Evolutionary conservation across 1,140 invertebrate genomes (phyloP).

Genomic region (Adelges cooleyi): DNA sequence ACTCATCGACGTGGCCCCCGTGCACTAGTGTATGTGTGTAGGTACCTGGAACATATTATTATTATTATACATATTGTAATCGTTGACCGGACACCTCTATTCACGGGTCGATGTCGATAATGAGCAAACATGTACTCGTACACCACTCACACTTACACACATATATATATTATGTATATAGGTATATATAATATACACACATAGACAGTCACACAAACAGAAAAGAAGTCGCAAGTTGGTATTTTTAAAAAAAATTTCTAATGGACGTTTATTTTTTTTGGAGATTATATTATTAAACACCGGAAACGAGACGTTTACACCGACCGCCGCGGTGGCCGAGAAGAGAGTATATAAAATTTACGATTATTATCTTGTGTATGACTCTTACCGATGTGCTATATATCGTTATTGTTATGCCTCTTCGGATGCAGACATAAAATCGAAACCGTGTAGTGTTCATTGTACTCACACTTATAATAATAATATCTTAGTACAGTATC

Average conservation of each 20-base stretch:
- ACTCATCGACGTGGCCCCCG: neutral
- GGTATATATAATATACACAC: too few species aligned
- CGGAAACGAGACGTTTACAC: slow-evolving; percentile 25
- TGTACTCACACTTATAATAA: too few species aligned
- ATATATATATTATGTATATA: too few species aligned
- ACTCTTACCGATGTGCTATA: too few species aligned
- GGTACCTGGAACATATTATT: neutral
- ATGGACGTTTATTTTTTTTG: slow-evolving; percentile 14
- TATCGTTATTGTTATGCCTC: too few species aligned
- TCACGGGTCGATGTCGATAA: slow-evolving; percentile 10
- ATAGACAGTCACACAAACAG: too few species aligned
- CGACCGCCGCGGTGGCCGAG: neutral
- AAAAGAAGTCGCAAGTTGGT: slow-evolving; percentile 25
- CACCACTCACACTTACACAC: too few species aligned
- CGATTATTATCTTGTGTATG: slow-evolving; percentile 15
- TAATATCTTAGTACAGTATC: too few species aligned
- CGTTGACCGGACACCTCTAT: slow-evolving; percentile 15
- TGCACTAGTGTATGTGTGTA: neutral
- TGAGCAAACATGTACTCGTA: slow-evolving; percentile 22
- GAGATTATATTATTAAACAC: slow-evolving; percentile 11
- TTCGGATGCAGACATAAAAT: too few species aligned
- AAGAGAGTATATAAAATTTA: slow-evolving; percentile 20
- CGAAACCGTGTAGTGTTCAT: too few species aligned
- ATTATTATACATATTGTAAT: too few species aligned
- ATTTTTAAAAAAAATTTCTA: slow-evolving; percentile 9